Evolutionary conservation across 1,140 invertebrate genomes (phyloP), one percentile per base, ranked within the genome.

Genomic region (Leptoteleia sp.): DNA sequence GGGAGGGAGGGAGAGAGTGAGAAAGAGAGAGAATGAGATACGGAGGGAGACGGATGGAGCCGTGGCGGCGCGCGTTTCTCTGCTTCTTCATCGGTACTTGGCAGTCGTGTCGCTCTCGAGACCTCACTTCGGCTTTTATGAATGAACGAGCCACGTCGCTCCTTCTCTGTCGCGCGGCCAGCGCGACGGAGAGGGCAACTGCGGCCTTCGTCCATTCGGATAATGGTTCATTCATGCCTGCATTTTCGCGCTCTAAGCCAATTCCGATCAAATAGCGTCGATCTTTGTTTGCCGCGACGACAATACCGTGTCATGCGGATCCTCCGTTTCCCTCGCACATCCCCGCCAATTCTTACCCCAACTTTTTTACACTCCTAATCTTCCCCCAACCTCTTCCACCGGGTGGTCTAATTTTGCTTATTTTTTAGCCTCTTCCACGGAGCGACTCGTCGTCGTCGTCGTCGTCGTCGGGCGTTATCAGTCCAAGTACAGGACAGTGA

Each of bases 101-200:
- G 72, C 78, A 80, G 70, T 68, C 59, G 73, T 45, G 78, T 55
- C 48, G 59, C 47, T 73, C 29, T 78, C 72, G 71, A 81, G 3
- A 6, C 78, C 79, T 84, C 84, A 40, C 78, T 81, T 59, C 54
- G 68, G 76, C 79, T 84, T 88, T 89, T 86, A 89, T 89, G 87
- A 89, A 89, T 88, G 88, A 88, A 88, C 85, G 84, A 85, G 81
- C 84, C 82, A 73, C 79, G 75, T 76, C 83, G 81, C 82, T 83
- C 78, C 76, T 73, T 80, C 81, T 84, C 84, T 81, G 85, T 85
- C 83, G 81, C 72, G 70, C 79, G 55, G 76, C 38, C 45, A 33
- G 75, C 40, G 48, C 57, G 59, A 79, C 62, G 22, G 43, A 79
- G 71, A 59, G 31, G 62, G 54, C 47, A 47, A 52, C 12, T 33